phyloP scores from a whole-genome alignment of 1,140 invertebrate genomes.

The Brachionus calyciflorus region DNA sequence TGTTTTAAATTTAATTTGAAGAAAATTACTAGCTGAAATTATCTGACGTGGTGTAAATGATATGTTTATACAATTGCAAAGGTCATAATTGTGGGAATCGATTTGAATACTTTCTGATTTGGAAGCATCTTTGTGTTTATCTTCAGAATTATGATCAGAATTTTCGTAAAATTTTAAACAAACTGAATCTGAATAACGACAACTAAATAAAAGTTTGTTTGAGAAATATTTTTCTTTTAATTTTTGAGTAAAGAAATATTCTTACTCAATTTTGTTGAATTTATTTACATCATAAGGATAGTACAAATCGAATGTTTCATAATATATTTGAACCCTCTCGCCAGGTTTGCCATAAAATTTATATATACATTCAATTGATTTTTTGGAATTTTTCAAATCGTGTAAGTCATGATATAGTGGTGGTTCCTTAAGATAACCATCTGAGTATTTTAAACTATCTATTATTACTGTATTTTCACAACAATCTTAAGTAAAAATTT shows the following conservation, averaged over 20 bases:
- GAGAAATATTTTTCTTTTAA: not conserved
- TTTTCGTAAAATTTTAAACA: constrained; percentile 43
- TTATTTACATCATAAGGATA: constrained; percentile 44
- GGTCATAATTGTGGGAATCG: constrained; percentile 18
- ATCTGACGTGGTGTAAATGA: constrained; percentile 44
- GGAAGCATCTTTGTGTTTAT: not conserved
- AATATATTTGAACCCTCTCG: constrained; percentile 29
- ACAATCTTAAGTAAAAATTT: constrained; percentile 23
- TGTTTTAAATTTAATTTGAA: constrained; percentile 28
- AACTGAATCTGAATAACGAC: constrained; percentile 40
- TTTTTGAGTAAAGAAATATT: too few species aligned
- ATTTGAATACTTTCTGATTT: not conserved
- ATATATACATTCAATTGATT: constrained; percentile 25
- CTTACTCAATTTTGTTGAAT: constrained; percentile 47
- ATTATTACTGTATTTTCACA: constrained; percentile 14
- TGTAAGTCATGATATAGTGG: constrained; percentile 15
- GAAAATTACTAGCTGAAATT: constrained; percentile 40
- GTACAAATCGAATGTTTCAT: constrained; percentile 31
- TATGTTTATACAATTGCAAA: constrained; percentile 47
- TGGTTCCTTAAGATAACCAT: constrained; percentile 36
- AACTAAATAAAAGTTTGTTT: not conserved
- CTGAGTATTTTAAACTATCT: not conserved
- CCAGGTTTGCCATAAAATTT: constrained; percentile 30
- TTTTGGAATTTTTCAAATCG: not conserved
- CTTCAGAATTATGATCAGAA: not conserved